Evolutionary conservation across 1,140 invertebrate species (phyloP).

Genomic region (Bombus affinis): DNA sequence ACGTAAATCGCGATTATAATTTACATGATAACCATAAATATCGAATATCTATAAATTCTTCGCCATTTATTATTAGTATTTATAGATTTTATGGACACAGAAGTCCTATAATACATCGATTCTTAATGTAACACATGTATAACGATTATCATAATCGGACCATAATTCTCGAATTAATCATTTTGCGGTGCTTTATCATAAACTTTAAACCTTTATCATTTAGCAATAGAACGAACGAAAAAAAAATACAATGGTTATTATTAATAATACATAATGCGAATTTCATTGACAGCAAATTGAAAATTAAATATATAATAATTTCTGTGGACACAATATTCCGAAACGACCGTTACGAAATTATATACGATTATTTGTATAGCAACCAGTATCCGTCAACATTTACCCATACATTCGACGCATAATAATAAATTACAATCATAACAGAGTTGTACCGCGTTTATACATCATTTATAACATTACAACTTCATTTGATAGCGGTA

Average conservation of each 20-base stretch:
- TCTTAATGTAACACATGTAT: not conserved
- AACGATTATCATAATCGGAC: not conserved
- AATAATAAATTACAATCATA: not conserved
- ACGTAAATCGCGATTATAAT: conserved; percentile 1
- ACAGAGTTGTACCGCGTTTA: not conserved
- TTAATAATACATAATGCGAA: not conserved
- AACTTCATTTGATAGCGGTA: not conserved
- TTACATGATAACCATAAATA: not conserved
- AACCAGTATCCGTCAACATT: conserved; percentile 4
- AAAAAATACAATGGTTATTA: not conserved
- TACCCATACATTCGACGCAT: not conserved
- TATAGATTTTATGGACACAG: not conserved
- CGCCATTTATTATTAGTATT: not conserved
- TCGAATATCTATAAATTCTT: not conserved
- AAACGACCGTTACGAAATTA: not conserved
- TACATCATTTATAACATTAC: not conserved
- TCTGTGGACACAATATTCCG: not conserved
- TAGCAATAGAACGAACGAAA: not conserved
- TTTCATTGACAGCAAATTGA: not conserved
- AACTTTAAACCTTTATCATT: not conserved
- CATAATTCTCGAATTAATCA: not conserved
- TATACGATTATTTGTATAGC: not conserved
- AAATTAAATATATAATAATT: not conserved
- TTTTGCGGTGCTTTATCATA: not conserved
- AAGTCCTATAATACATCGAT: too few species aligned